phyloP scores from a whole-genome alignment of 2,888 invertebrate species.

The Ophraella communa region DNA sequence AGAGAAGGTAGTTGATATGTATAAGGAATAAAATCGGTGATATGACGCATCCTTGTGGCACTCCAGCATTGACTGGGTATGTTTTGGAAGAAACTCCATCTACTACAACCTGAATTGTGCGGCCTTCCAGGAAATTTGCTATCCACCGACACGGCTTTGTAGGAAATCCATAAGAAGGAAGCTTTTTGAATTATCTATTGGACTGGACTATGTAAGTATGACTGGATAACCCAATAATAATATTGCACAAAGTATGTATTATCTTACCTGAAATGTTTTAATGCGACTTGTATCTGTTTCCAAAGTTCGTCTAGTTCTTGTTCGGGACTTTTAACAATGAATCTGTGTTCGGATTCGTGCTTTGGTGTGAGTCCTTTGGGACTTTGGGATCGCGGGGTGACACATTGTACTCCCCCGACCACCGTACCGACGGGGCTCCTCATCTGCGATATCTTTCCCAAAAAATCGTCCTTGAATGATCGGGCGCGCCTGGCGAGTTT shows the following conservation, averaged over 20 bases:
- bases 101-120: too few relatives aligned
- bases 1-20: too few relatives aligned
- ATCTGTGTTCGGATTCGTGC: slow-evolving; percentile 41
- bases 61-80: too few relatives aligned
- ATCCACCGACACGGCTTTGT: too few relatives aligned
- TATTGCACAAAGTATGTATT: neutral
- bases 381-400: slow-evolving; percentile 55
- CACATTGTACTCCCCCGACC: slow-evolving; percentile 35
- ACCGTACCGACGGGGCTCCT: slow-evolving; percentile 70
- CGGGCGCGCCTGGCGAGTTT: slow-evolving; percentile 87
- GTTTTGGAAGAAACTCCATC: too few relatives aligned
- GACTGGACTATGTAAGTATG: too few relatives aligned
- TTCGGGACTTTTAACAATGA: slow-evolving; percentile 50
- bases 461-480: slow-evolving; percentile 91
- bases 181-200: too few relatives aligned
- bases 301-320: slow-evolving; percentile 51
- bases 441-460: slow-evolving; percentile 88
- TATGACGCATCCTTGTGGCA: too few relatives aligned
- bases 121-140: too few relatives aligned
- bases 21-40: too few relatives aligned
- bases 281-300: slow-evolving; percentile 71
- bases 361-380: slow-evolving; percentile 58
- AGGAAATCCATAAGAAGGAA: too few relatives aligned
- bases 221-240: too few relatives aligned
- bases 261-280: slow-evolving; percentile 76